phyloP scores from a whole-genome alignment of 1,140 invertebrate genomes.

The Eupeodes corollae region DNA sequence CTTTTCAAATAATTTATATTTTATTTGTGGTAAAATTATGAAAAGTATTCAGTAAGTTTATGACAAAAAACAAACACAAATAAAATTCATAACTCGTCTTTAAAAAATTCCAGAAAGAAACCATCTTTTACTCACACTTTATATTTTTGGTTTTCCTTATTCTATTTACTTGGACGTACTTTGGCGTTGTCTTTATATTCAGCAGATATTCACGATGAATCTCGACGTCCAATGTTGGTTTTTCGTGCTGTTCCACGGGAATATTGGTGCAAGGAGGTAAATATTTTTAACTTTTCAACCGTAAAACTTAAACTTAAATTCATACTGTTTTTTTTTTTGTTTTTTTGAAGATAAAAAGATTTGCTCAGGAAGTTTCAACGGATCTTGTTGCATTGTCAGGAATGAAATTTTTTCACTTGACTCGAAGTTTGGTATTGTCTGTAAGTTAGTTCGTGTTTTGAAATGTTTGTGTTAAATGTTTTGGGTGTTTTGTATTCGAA shows the following conservation, averaged over 20 bases:
- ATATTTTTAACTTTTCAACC: neutral
- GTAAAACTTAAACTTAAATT: neutral
- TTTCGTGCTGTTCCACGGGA: conserved; percentile 46
- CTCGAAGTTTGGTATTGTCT: conserved; percentile 49
- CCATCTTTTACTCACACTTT: conserved; percentile 21
- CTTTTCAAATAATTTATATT: conserved; percentile 58
- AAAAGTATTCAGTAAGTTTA: conserved; percentile 51
- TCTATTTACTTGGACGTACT: conserved; percentile 46
- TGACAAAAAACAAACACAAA: too few species aligned
- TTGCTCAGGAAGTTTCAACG: conserved; percentile 46
- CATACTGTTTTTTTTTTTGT: neutral
- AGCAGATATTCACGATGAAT: conserved; percentile 51
- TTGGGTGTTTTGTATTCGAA: neutral
- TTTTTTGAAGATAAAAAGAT: conserved; percentile 42
- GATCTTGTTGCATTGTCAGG: conserved; percentile 49
- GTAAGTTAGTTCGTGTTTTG: conserved; percentile 35
- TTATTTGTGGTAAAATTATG: conserved; percentile 58
- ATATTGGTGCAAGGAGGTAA: conserved; percentile 46
- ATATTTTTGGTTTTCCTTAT: conserved; percentile 53
- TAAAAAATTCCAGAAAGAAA: conserved; percentile 20
- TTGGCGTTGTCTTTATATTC: conserved; percentile 45
- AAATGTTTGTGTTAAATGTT: neutral
- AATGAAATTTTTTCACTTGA: conserved; percentile 51
- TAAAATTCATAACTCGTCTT: neutral
- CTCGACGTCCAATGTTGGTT: conserved; percentile 41